Conservation (phyloP, 92 coral and sea anemone genomes). For the Muricea muricata region DNA sequence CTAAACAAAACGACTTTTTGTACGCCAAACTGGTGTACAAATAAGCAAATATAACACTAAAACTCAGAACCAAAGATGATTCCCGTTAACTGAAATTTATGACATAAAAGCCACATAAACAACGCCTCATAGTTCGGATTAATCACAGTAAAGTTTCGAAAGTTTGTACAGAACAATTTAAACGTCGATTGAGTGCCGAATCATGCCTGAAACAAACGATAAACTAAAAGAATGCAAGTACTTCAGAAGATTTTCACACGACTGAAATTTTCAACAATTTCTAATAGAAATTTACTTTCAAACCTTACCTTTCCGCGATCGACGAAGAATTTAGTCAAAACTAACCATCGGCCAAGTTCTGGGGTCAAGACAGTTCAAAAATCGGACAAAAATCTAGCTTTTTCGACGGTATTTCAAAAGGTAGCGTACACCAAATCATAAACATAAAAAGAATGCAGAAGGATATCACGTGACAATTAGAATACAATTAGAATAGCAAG, state of each 20-base stretch:
- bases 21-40: too few relatives aligned
- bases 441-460: conserved; percentile 2
- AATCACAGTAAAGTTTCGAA: neutral
- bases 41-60: too few relatives aligned
- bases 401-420: neutral
- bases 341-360: neutral
- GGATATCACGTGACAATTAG: neutral
- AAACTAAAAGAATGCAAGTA: neutral
- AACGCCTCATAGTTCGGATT: too few relatives aligned
- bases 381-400: neutral
- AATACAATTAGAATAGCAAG: neutral
- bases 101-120: too few relatives aligned
- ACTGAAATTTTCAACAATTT: neutral
- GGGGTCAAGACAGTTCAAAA: neutral
- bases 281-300: neutral
- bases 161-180: neutral
- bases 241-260: neutral
- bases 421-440: neutral
- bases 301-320: neutral
- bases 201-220: neutral
- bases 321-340: neutral
- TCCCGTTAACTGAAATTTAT: too few relatives aligned
- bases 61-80: too few relatives aligned
- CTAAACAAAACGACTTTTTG: too few relatives aligned
- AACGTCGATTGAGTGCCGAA: conserved; percentile 1